Evolutionary conservation across 2,113 vertebrate species (phyloP).

Genomic region (Platanista minor): DNA sequence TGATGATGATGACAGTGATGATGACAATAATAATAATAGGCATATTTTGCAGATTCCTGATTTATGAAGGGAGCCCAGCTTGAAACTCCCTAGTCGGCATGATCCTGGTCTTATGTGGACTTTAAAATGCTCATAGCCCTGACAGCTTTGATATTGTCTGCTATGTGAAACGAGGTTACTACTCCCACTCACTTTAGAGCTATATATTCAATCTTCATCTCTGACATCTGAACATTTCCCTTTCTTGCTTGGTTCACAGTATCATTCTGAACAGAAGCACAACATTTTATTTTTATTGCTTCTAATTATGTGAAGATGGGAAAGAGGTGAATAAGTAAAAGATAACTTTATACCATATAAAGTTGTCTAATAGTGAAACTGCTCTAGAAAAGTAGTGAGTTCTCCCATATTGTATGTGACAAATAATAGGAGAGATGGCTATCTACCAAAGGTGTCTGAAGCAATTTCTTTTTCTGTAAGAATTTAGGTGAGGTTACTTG

Average conservation of each 20-base stretch:
- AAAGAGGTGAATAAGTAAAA: neutral
- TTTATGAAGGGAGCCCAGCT: neutral
- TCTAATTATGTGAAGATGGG: neutral
- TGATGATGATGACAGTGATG: too few relatives aligned
- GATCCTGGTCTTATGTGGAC: neutral
- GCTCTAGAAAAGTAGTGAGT: neutral
- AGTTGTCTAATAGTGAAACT: neutral
- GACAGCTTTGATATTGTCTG: neutral
- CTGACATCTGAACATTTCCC: neutral
- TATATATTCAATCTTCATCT: neutral
- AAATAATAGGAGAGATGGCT: neutral
- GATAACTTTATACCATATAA: neutral
- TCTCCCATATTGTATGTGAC: neutral
- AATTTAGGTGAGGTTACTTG: neutral
- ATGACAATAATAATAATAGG: neutral
- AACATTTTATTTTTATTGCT: conserved; percentile 21
- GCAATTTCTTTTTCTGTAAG: neutral
- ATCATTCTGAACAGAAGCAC: neutral
- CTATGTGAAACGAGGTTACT: neutral
- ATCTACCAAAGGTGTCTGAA: neutral
- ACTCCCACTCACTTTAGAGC: neutral
- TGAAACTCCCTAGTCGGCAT: neutral
- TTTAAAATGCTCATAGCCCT: neutral
- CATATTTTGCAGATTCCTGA: neutral
- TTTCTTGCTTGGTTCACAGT: neutral